Evolutionary conservation across 2,113 vertebrate genomes (phyloP).

Genomic region (Drymodes brunneopygia): DNA sequence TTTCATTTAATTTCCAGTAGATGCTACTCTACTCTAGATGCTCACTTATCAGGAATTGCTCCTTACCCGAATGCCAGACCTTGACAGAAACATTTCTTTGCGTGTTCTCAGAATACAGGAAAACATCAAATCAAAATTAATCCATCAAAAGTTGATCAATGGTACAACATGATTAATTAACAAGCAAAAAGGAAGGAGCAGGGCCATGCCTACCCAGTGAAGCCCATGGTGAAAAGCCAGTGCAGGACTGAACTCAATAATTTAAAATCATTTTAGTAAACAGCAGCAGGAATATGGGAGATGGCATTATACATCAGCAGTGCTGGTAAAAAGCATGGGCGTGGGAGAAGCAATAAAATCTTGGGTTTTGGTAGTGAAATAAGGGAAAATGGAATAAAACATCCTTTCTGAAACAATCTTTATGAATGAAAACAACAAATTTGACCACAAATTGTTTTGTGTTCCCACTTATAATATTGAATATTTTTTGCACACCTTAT

Average conservation of each 20-base stretch:
- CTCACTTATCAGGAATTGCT: neutral
- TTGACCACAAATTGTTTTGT: neutral
- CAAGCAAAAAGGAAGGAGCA: neutral
- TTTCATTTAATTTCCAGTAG: constrained; percentile 4
- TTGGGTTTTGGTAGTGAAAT: neutral
- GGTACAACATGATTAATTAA: neutral
- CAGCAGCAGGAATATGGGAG: neutral
- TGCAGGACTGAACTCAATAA: neutral
- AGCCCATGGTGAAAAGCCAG: neutral
- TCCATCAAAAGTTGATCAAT: neutral
- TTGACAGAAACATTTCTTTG: neutral
- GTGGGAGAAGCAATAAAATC: neutral
- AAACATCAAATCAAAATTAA: neutral
- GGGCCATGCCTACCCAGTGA: neutral
- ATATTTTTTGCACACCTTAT: neutral
- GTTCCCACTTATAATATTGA: neutral
- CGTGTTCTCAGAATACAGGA: neutral
- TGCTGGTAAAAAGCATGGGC: neutral
- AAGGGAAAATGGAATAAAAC: neutral
- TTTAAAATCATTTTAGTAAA: neutral
- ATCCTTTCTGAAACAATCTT: neutral
- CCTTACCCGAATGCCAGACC: neutral
- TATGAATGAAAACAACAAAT: neutral
- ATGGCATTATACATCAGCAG: neutral
- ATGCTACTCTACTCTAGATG: neutral